Evolutionary conservation across 2,797 vertebrate genomes (phyloP).

Genomic region (Peromyscus aztecus): DNA sequence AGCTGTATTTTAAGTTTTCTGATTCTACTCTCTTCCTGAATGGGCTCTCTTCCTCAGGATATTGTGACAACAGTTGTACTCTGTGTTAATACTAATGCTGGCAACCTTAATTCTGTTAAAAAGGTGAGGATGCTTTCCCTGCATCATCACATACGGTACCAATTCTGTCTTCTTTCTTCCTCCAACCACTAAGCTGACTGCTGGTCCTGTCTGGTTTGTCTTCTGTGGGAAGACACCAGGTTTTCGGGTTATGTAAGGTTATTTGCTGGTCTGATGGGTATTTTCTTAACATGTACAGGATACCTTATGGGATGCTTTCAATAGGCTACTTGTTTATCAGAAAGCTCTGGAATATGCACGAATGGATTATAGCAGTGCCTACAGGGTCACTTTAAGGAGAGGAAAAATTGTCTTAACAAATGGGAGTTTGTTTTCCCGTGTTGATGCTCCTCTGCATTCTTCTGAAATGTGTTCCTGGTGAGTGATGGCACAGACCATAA

Average conservation of each 20-base stretch:
- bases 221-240: background rate
- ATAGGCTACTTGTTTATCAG: conserved; percentile 1
- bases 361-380: background rate
- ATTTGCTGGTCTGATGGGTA: background rate
- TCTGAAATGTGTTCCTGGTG: background rate
- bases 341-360: background rate
- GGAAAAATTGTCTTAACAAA: conserved; percentile 29
- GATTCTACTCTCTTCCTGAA: background rate
- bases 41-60: background rate
- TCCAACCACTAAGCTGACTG: background rate
- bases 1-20: background rate
- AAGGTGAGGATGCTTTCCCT: background rate
- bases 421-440: background rate
- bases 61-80: background rate
- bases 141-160: background rate
- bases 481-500: background rate
- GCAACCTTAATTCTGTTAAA: background rate
- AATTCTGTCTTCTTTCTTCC: background rate
- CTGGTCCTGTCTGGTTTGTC: background rate
- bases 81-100: background rate
- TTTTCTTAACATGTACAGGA: background rate
- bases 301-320: background rate
- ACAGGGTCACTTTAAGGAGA: background rate
- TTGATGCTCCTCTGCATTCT: background rate
- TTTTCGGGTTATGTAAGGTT: background rate